A percentile compares a stretch with the other conserved stretches of the same genome.
phyloP scores from a whole-genome alignment of 2,797 vertebrate species.

The Meda fulgida region DNA sequence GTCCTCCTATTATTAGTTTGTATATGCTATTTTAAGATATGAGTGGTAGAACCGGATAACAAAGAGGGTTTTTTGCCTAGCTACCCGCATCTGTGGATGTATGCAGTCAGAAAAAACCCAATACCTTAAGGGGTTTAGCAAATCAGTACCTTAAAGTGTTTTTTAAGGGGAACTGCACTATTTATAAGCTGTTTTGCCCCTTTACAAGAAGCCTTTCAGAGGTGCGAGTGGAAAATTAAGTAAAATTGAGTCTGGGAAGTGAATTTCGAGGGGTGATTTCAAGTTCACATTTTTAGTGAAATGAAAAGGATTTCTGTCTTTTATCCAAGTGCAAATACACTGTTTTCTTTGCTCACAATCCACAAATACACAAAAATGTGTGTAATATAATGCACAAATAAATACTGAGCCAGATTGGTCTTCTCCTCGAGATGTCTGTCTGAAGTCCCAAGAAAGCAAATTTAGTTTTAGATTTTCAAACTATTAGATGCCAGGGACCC shows the following conservation, averaged over 20 bases:
- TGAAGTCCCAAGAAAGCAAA: not conserved
- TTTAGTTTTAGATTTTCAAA: not conserved
- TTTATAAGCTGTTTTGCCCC: not conserved
- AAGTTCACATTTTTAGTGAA: not conserved
- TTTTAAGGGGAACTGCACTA: not conserved
- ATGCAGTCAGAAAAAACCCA: not conserved
- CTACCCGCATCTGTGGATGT: not conserved
- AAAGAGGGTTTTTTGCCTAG: not conserved
- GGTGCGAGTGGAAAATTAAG: too few species aligned
- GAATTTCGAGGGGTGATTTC: not conserved
- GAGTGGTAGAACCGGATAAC: not conserved
- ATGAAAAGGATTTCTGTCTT: not conserved
- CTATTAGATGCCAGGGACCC: not conserved
- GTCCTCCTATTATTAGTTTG: slow-evolving; percentile 9
- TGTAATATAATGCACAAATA: not conserved
- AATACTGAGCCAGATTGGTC: not conserved
- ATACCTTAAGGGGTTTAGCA: not conserved
- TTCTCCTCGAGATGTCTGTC: not conserved
- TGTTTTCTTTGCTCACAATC: not conserved
- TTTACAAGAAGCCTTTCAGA: not conserved
- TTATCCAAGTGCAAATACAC: not conserved
- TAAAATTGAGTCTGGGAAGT: too few species aligned
- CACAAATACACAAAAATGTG: not conserved
- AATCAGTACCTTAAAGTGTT: not conserved
- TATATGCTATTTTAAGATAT: not conserved